A percentile compares a stretch with the other conserved stretches of the same genome.
Evolutionary conservation across 2,797 vertebrate genomes (phyloP).

Genomic region (Lutjanus campechanus): DNA sequence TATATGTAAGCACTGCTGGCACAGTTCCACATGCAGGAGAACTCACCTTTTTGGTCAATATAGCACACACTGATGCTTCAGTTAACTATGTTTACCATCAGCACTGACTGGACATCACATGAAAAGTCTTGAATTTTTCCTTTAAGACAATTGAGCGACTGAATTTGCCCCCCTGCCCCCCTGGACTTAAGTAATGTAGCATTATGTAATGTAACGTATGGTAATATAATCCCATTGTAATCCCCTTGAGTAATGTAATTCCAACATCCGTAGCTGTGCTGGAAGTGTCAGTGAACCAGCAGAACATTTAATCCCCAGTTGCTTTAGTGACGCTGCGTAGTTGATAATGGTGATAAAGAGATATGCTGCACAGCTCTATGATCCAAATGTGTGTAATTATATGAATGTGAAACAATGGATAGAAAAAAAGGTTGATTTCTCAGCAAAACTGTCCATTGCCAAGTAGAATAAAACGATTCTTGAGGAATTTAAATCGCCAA

Average conservation of each 20-base stretch:
- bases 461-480: neutral
- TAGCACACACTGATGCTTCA: no score
- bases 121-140: no score
- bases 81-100: no score
- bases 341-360: constrained; percentile 7
- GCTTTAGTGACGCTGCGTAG: constrained; percentile 25
- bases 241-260: constrained; percentile 21
- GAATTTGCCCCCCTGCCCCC: no score
- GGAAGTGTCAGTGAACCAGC: constrained; percentile 45
- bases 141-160: no score
- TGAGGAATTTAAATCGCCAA: neutral
- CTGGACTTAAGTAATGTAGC: neutral
- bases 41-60: no score
- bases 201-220: constrained; percentile 18
- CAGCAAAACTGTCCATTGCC: neutral
- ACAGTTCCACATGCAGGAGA: no score
- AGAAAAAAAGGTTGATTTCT: neutral
- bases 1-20: no score
- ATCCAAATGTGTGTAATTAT: constrained; percentile 24
- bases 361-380: neutral
- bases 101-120: no score
- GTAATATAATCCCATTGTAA: constrained; percentile 31
- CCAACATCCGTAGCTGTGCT: constrained; percentile 32
- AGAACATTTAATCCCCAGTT: constrained; percentile 21
- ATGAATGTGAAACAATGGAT: neutral